Base-by-base conservation (phyloP, 2,113 vertebrate species). In the Archilochus colubris region DNA sequence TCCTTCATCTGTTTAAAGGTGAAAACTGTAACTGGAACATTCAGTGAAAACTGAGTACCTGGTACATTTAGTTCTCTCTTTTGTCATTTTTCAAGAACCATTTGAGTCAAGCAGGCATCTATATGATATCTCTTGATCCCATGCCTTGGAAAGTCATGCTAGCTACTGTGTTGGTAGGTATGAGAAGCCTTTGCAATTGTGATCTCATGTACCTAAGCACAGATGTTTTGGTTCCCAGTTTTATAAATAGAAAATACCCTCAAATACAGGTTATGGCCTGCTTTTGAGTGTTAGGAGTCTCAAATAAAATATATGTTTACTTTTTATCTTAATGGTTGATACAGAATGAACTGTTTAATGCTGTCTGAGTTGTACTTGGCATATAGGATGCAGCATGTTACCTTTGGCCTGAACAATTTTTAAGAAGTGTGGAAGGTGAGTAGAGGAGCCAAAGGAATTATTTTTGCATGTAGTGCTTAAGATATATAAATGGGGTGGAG, bases 401-500 rank as follows among this genome's bases (percentile, higher is more conserved):
- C 94, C 75, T 96, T 95, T 95, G 86, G 50, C 78, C 72, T 85
- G 75, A 88, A 63, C 64, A 28, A 40, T 83, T 94, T 94, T 83
- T 76, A 89, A 94, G 78, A 75, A 95, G 57, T 81, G 79, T 86
- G 33, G 79, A 84, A 75, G 53, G 43, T 4, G 30, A 86, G 28
- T 80, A 80, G 46, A 89, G 66, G 76, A 96, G 87, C 69, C 76
- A 93, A 73, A 92, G 63, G 88, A 94, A 89, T 93, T 88, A 83
- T 77, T 93, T 94, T 79, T 92, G 67, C 55, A 40, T 51, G 72
- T 80, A 86, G 57, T 64, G 53, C 55, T 95, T 88, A 94, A 91
- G 85, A 79, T 90, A 93, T 84, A 93, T 94, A 95, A 95, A 95
- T 78, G 68, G 86, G 96, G 96, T 97, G 94, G 95, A 93, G 88